Conservation (phyloP, 2,888 invertebrate genomes). For the Stenchaetothrips biformis region DNA sequence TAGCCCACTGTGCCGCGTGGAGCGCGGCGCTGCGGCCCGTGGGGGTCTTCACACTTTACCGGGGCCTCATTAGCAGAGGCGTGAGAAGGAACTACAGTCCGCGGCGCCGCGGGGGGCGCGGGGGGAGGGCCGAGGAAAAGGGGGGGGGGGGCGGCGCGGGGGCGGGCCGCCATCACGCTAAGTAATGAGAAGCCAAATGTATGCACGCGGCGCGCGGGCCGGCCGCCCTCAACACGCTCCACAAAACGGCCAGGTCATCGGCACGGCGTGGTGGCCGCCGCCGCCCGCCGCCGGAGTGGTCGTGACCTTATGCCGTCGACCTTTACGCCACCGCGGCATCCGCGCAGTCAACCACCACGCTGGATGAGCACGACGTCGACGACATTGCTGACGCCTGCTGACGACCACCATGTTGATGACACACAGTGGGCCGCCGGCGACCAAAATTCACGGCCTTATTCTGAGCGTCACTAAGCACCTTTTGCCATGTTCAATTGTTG, state of each 20-base stretch:
- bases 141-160: background rate
- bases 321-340: too few species aligned
- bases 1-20: too few species aligned
- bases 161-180: background rate
- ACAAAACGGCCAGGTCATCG: background rate
- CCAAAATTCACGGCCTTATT: too few species aligned
- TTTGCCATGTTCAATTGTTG: too few species aligned
- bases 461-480: too few species aligned
- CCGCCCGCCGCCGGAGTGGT: background rate
- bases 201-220: background rate
- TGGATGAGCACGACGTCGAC: too few species aligned
- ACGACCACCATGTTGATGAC: too few species aligned
- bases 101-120: background rate
- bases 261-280: background rate
- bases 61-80: conserved; percentile 4
- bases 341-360: too few species aligned
- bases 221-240: background rate
- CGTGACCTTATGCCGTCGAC: too few species aligned
- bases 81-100: background rate
- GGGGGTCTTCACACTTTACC: conserved; percentile 18
- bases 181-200: background rate
- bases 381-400: too few species aligned
- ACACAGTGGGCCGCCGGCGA: too few species aligned
- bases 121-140: background rate
- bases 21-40: background rate